These are phyloP conservation scores for Azemiops feae DNA, from an alignment of 2,113 vertebrate species.

Conservation along the genomic window DNA sequence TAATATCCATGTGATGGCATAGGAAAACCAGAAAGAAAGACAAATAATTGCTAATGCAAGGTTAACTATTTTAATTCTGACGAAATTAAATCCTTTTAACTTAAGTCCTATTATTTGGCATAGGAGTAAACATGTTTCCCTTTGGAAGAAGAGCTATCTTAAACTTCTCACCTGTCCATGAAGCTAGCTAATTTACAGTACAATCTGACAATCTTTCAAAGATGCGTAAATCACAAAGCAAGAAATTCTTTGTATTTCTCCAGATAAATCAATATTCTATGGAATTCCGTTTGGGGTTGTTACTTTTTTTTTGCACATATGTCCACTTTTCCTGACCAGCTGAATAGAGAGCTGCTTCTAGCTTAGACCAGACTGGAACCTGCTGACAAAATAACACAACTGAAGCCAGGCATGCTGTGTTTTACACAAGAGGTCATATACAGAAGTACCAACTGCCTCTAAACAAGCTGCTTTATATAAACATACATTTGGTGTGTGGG, in stretches of 20 bases:
- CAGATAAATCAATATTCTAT: conserved; percentile 56
- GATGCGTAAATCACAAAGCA: conserved; percentile 44
- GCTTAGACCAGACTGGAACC: conserved; percentile 63
- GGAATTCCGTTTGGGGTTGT: conserved; percentile 36
- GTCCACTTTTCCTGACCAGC: conserved; percentile 63
- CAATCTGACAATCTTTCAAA: background rate
- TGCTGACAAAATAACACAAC: conserved; percentile 63
- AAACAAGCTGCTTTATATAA: conserved; percentile 62
- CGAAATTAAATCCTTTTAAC: conserved; percentile 57
- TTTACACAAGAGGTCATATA: conserved; percentile 53
- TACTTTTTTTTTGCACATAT: conserved; percentile 54
- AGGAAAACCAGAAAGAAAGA: background rate
- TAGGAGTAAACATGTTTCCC: conserved; percentile 44
- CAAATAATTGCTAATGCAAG: conserved; percentile 32
- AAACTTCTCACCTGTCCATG: conserved; percentile 39
- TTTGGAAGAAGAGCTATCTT: conserved; percentile 49
- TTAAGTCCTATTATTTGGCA: conserved; percentile 41
- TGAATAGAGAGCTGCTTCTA: conserved; percentile 56
- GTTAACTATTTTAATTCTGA: conserved; percentile 41
- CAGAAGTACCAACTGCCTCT: conserved; percentile 51
- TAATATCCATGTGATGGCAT: background rate
- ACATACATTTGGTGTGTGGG: conserved; percentile 54
- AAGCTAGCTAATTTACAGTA: background rate
- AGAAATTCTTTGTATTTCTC: conserved; percentile 58
- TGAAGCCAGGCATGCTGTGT: conserved; percentile 58